These are phyloP conservation scores for Lasiurus cinereus DNA, from an alignment of 2,113 vertebrate genomes.

Conservation along the genomic window DNA sequence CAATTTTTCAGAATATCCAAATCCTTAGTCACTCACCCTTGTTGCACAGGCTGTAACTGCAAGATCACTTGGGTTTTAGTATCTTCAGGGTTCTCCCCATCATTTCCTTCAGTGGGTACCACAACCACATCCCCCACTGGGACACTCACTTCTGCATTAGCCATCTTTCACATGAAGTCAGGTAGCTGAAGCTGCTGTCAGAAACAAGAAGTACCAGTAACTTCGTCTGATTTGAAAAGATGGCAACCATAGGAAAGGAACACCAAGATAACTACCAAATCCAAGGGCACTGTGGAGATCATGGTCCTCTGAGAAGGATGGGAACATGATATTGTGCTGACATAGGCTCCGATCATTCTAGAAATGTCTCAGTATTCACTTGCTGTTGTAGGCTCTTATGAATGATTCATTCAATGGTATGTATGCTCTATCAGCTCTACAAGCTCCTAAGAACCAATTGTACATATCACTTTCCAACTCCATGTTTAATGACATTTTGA, in stretches of 20 bases:
- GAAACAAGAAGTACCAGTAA: conserved; percentile 61
- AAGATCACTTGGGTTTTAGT: conserved; percentile 95
- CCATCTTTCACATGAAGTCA: conserved; percentile 92
- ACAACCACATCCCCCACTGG: conserved; percentile 93
- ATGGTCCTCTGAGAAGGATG: conserved; percentile 21
- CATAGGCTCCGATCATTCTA: background rate
- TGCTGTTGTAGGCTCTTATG: background rate
- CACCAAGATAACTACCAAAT: background rate
- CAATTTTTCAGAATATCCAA: conserved; percentile 3
- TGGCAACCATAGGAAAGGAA: background rate
- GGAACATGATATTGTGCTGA: background rate
- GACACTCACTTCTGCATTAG: conserved; percentile 94
- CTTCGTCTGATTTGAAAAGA: conserved; percentile 48
- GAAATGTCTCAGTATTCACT: conserved; percentile 37
- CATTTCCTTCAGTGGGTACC: conserved; percentile 91
- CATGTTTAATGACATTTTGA: background rate
- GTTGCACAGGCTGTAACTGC: conserved; percentile 94
- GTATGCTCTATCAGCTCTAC: background rate
- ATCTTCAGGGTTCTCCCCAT: conserved; percentile 91
- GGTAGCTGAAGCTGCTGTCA: conserved; percentile 59
- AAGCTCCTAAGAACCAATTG: background rate
- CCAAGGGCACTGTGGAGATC: background rate
- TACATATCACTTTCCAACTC: background rate
- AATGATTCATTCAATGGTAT: conserved; percentile 6
- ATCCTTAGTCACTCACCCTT: conserved; percentile 89